A percentile compares a stretch with the other conserved stretches of the same genome.
Evolutionary conservation across 2,888 invertebrate genomes (phyloP).

Genomic region (Anoncus sp.): DNA sequence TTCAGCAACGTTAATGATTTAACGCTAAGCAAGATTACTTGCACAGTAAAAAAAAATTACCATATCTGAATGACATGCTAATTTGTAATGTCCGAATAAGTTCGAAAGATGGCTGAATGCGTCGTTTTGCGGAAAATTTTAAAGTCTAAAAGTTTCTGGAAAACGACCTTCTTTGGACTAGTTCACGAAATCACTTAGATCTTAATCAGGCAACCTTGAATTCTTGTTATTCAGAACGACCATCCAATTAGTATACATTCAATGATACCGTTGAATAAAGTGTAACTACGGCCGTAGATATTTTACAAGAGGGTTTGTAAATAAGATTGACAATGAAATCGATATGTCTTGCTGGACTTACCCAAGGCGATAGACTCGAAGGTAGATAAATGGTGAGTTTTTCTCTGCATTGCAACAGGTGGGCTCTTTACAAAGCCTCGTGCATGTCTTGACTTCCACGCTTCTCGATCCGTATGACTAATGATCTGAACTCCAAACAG

Average conservation of each 20-base stretch:
- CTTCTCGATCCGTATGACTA: constrained; percentile 65
- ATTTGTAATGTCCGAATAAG: too few species aligned
- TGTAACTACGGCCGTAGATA: not conserved
- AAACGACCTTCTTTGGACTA: too few species aligned
- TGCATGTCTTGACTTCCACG: constrained; percentile 67
- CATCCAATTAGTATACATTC: not conserved
- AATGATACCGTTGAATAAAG: not conserved
- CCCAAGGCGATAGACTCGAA: constrained; percentile 1
- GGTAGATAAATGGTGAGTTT: constrained; percentile 12
- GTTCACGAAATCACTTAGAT: too few species aligned
- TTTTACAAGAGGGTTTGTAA: not conserved
- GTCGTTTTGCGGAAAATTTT: too few species aligned
- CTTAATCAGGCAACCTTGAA: too few species aligned
- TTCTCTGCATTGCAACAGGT: constrained; percentile 76
- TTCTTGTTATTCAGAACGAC: too few species aligned
- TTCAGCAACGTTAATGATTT: too few species aligned
- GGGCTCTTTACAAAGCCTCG: constrained; percentile 69
- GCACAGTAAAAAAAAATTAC: too few species aligned
- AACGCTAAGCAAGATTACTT: too few species aligned
- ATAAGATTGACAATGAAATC: not conserved
- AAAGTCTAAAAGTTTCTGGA: too few species aligned
- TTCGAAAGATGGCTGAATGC: too few species aligned
- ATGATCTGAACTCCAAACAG: constrained; percentile 52
- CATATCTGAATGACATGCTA: too few species aligned
- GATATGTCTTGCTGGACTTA: not conserved